Percentiles rank a stretch among this genome's conserved stretches.
These are phyloP conservation scores for Centrocercus urophasianus DNA, from an alignment of 2,113 vertebrate species.

Conservation along the genomic window DNA sequence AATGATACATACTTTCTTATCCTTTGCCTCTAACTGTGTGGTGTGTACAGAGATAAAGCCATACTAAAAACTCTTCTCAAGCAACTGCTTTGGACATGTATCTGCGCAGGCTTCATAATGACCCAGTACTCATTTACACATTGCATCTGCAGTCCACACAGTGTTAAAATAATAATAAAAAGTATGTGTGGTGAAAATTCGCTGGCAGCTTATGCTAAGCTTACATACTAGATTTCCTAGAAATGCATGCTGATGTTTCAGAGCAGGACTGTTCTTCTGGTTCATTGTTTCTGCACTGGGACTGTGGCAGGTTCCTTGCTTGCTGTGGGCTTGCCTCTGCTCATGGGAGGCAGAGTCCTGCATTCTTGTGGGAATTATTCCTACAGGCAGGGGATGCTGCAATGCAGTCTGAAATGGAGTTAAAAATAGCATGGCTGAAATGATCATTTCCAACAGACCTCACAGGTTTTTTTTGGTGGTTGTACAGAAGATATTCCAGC, in stretches of 20 bases:
- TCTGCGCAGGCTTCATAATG: not conserved
- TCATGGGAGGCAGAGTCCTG: not conserved
- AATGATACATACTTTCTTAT: accelerated
- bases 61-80: not conserved
- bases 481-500: not conserved
- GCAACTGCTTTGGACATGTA: accelerated
- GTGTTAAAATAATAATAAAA: not conserved
- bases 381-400: not conserved
- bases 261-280: accelerated
- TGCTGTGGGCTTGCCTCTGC: not conserved
- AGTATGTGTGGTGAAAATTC: not conserved
- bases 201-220: not conserved
- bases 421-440: not conserved
- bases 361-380: not conserved
- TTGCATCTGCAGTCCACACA: not conserved
- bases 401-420: not conserved
- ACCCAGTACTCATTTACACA: accelerated
- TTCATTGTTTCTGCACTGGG: not conserved
- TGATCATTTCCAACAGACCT: accelerated
- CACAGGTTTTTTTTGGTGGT: not conserved
- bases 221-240: not conserved
- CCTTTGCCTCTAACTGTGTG: not conserved
- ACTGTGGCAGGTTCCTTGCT: not conserved
- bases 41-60: not conserved
- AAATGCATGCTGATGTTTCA: not conserved